Evolutionary conservation across 2,113 vertebrate genomes (phyloP), one percentile per base, ranked within the genome.

Genomic region (Forbesichthys agassizii): DNA sequence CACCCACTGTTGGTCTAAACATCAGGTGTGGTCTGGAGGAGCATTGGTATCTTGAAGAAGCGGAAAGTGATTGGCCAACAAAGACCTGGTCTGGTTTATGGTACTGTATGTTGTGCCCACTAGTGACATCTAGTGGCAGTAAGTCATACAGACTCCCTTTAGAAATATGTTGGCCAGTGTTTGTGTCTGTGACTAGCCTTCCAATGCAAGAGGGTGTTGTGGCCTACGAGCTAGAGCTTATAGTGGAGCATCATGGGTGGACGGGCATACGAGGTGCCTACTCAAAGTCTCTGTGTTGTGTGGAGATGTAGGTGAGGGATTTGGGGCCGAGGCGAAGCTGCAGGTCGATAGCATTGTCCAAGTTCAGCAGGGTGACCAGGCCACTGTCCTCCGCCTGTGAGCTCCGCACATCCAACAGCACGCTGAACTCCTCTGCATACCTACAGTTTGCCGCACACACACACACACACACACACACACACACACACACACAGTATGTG

Each of bases 401-500:
- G 73, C 91, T 92, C 18, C 86, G 86, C 49, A 95, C 69, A 80
- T 90, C 91, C 80, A 95, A 64, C 78, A 94, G 77, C 57, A 95
- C 46, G 0, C 92, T 93, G 80, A 94, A 90, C 79, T 94, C 92
- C 0, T 93, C 93, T 4, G 90, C 83, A 89, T 95, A 95, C 74
- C 94, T 95, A 66, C 12, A 11, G 46, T 33, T 9, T 33, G 33
- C 11, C 49, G 33, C 0, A 49, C 49, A 61, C 51, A 3, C 16
- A 20, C 11, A 48, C 11, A 51, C 5, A 10, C 53, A 10, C 53
- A 51, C 9, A 14, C 13, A 14, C 36, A 42, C 36, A 42, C 36
- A 42, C 36, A 42, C 36, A 42, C 36, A 42, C 36, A 42, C 36
- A 42, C 36, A 42, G 36, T 42, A 2, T 27, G 27, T 27, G 27